These are phyloP conservation scores for Diaprepes abbreviatus DNA, from an alignment of 2,888 invertebrate genomes.

Conservation along the genomic window DNA sequence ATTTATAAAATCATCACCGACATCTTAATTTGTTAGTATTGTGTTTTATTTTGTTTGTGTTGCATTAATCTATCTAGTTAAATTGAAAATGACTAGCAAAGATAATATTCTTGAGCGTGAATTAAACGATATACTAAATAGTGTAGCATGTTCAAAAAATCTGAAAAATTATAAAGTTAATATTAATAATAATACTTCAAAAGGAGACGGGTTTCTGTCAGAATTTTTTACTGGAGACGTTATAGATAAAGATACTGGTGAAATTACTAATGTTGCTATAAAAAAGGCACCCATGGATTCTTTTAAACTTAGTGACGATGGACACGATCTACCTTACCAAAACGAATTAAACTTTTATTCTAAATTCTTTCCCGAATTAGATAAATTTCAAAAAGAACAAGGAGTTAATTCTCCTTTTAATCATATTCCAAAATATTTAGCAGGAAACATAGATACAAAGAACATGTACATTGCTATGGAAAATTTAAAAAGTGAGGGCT, in stretches of 20 bases:
- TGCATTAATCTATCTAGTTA: no score
- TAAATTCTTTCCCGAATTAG: no score
- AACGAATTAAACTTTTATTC: no score
- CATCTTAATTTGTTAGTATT: no score
- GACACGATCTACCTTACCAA: conserved; percentile 8
- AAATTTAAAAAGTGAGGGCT: conserved; percentile 22
- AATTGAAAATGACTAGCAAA: no score
- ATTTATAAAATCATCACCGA: no score
- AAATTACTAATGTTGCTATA: conserved; percentile 24
- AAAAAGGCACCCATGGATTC: conserved; percentile 17
- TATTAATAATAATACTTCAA: background rate
- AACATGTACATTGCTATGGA: conserved; percentile 28
- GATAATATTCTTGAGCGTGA: no score
- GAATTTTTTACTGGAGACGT: conserved; percentile 18
- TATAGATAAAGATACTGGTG: conserved; percentile 32
- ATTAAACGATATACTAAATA: background rate
- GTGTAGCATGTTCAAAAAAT: background rate
- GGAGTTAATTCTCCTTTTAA: conserved; percentile 3
- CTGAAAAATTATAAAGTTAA: no score
- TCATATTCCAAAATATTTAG: no score
- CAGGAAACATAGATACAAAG: no score
- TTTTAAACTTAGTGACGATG: background rate
- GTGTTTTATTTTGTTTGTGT: no score
- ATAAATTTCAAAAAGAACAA: conserved; percentile 32
- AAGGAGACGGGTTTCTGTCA: conserved; percentile 8